These are phyloP conservation scores for Ciconia nigra DNA, from an alignment of 2,797 vertebrate species.

Conservation along the genomic window DNA sequence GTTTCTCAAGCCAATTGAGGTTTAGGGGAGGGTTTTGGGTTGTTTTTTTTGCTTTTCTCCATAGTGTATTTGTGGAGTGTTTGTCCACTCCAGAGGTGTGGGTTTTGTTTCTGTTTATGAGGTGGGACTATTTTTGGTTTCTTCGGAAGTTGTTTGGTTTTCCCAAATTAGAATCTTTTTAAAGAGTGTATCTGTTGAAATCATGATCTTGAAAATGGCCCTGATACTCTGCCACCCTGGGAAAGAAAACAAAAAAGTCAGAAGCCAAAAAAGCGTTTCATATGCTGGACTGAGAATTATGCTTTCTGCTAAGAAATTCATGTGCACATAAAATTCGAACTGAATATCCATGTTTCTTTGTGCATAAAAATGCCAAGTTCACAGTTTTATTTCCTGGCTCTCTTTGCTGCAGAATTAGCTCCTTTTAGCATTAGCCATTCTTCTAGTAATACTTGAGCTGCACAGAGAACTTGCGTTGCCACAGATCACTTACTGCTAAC, in stretches of 20 bases:
- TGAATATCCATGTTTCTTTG: neutral
- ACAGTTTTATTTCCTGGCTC: neutral
- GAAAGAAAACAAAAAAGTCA: neutral
- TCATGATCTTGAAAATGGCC: neutral
- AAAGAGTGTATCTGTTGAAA: neutral
- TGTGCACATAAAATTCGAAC: neutral
- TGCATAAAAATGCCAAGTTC: neutral
- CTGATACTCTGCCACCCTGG: neutral
- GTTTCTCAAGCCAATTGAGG: neutral
- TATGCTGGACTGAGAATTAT: neutral
- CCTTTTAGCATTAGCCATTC: neutral
- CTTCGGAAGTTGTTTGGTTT: neutral
- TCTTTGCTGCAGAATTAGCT: neutral
- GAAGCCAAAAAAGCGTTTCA: neutral
- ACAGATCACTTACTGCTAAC: neutral
- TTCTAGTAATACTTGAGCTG: neutral
- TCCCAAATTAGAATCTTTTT: neutral
- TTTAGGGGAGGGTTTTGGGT: neutral
- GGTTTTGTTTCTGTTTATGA: neutral
- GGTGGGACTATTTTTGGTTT: neutral
- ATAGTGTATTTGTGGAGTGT: neutral
- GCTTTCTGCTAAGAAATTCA: neutral
- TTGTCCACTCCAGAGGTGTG: neutral
- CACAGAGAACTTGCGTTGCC: neutral
- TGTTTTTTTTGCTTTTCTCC: neutral